These are phyloP conservation scores for Drosophila demipolita DNA, from an alignment of 2,888 invertebrate species.

Conservation along the genomic window DNA sequence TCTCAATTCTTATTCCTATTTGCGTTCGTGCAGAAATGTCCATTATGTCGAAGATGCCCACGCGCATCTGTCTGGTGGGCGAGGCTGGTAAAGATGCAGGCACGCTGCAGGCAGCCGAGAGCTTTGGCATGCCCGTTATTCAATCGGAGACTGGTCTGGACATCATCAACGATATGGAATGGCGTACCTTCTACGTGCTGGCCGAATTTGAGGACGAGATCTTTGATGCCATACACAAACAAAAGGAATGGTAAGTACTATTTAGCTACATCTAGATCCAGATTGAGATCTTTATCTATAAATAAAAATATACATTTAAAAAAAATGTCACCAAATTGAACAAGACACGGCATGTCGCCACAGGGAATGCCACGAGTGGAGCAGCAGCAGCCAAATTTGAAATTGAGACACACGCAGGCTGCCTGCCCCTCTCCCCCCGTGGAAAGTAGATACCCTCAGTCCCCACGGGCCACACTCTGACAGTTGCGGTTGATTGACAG, in stretches of 20 bases:
- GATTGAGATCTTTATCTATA: constrained; percentile 11
- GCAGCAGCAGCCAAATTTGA: constrained; percentile 63
- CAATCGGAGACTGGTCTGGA: constrained; percentile 88
- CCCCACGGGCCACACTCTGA: not conserved
- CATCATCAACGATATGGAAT: constrained; percentile 86
- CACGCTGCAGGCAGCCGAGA: constrained; percentile 87
- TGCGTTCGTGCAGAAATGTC: constrained; percentile 74
- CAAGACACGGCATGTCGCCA: constrained; percentile 44
- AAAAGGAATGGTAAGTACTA: constrained; percentile 87
- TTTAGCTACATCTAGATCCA: not conserved
- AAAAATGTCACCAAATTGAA: constrained; percentile 48
- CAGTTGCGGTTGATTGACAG: constrained; percentile 63
- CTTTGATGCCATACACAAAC: constrained; percentile 88
- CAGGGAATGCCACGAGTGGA: constrained; percentile 49
- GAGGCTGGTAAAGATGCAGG: constrained; percentile 86
- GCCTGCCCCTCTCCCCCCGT: not conserved
- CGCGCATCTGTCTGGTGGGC: constrained; percentile 89
- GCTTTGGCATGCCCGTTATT: constrained; percentile 88
- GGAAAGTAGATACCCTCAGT: not conserved
- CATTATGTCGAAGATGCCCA: constrained; percentile 81
- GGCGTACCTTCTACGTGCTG: constrained; percentile 89
- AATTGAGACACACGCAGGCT: constrained; percentile 71
- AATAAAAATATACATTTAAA: constrained; percentile 20
- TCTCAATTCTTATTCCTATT: constrained; percentile 20
- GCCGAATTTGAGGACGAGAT: constrained; percentile 89